Evolutionary conservation across 2,113 vertebrate genomes (phyloP).

Genomic region (Melanostigma gelatinosum): DNA sequence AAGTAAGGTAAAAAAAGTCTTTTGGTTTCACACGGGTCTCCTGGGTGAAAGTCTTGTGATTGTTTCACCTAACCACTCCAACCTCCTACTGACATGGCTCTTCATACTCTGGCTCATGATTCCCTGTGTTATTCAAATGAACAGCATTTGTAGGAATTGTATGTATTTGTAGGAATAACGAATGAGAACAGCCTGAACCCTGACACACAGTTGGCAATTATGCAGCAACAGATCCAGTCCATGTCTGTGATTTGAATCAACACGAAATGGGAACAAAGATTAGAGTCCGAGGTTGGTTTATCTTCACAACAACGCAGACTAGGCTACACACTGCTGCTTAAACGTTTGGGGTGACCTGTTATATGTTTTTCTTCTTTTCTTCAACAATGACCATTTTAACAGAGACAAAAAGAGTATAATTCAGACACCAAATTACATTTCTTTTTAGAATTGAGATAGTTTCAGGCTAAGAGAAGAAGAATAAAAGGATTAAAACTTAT

Average conservation of each 20-base stretch:
- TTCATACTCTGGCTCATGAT: background rate
- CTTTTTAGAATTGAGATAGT: background rate
- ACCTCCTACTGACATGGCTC: background rate
- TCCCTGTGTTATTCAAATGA: background rate
- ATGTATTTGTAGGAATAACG: background rate
- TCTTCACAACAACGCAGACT: background rate
- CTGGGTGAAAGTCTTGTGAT: background rate
- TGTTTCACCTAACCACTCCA: background rate
- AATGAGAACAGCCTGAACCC: background rate
- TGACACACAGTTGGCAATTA: constrained; percentile 37
- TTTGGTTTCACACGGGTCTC: background rate
- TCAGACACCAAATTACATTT: background rate
- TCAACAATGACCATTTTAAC: too few relatives aligned
- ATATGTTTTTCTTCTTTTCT: too few relatives aligned
- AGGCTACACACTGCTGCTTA: too few relatives aligned
- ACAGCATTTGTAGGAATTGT: too few relatives aligned
- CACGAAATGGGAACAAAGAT: constrained; percentile 39
- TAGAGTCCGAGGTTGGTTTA: constrained; percentile 1
- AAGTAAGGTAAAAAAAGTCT: background rate
- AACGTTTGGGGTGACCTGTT: too few relatives aligned
- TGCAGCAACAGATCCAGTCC: constrained; percentile 21
- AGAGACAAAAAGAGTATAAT: background rate
- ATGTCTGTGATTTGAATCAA: constrained; percentile 35
- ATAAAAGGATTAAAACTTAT: too few relatives aligned
- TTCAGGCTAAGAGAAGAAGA: too few relatives aligned